phyloP scores from a whole-genome alignment of 2,113 vertebrate species.

The Gopherus flavomarginatus region DNA sequence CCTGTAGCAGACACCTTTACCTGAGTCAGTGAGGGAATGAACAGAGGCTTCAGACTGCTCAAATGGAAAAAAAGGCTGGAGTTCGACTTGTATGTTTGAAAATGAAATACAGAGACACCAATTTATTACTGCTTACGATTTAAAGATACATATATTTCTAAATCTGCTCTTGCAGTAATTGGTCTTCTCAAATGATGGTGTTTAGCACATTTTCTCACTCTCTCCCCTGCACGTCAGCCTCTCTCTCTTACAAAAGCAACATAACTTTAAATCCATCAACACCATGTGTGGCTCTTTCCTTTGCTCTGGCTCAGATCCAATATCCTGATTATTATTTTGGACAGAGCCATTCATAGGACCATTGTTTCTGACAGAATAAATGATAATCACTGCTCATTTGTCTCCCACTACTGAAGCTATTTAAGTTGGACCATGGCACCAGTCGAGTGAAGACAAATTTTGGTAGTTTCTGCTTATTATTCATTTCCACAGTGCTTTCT shows the following conservation, averaged over 20 bases:
- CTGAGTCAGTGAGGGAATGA: not conserved
- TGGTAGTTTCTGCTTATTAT: conserved; percentile 40
- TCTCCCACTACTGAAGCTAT: conserved; percentile 23
- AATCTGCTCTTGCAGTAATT: not conserved
- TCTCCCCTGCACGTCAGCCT: not conserved
- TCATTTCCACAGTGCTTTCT: conserved; percentile 26
- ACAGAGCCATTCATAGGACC: conserved; percentile 36
- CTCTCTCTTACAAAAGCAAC: not conserved
- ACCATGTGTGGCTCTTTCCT: conserved; percentile 27
- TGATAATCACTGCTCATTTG: conserved; percentile 47
- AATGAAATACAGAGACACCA: not conserved
- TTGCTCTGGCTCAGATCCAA: conserved; percentile 38
- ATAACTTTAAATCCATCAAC: not conserved
- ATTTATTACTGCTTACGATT: not conserved
- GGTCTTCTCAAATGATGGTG: not conserved
- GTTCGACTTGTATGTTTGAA: not conserved
- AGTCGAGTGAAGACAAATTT: conserved; percentile 52
- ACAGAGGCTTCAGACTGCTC: rapidly evolving
- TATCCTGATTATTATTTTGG: conserved; percentile 52
- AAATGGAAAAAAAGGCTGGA: not conserved
- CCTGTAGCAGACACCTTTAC: not conserved
- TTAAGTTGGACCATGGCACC: conserved; percentile 30
- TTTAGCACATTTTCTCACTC: not conserved
- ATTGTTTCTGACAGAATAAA: conserved; percentile 52
- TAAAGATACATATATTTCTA: not conserved